Evolutionary conservation across 2,888 invertebrate genomes (phyloP).

Genomic region (Cerceris rybyensis): DNA sequence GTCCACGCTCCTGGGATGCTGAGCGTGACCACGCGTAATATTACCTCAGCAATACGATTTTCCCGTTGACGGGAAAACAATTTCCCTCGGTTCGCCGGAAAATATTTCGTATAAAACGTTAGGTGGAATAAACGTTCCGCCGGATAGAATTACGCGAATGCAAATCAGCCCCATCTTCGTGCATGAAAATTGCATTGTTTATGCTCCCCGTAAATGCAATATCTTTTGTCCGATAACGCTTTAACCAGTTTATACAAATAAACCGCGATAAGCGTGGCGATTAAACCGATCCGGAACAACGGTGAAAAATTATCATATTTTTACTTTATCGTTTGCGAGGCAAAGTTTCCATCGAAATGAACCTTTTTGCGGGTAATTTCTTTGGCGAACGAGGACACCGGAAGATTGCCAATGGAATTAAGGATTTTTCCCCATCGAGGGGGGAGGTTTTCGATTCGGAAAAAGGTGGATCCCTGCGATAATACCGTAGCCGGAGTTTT

Average conservation of each 20-base stretch:
- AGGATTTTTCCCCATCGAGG: background rate
- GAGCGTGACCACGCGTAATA: conserved; percentile 60
- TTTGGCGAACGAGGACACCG: background rate
- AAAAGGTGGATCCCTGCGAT: conserved; percentile 32
- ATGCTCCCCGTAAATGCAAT: background rate
- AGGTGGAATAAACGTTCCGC: conserved; percentile 13
- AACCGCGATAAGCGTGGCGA: no score
- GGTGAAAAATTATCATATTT: no score
- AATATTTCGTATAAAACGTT: conserved; percentile 14
- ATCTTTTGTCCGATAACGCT: no score
- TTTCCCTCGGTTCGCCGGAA: conserved; percentile 51
- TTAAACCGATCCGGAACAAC: no score
- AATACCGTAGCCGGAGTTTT: conserved; percentile 50
- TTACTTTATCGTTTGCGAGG: no score
- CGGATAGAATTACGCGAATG: conserved; percentile 10
- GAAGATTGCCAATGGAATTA: background rate
- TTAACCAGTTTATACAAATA: no score
- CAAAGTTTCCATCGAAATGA: no score
- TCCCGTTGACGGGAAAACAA: conserved; percentile 56
- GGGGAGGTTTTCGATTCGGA: conserved; percentile 11
- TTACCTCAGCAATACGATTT: conserved; percentile 25
- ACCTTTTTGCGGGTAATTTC: background rate
- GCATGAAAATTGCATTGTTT: conserved; percentile 11
- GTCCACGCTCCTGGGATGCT: conserved; percentile 49
- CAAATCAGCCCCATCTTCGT: conserved; percentile 26